Evolutionary conservation across 2,113 vertebrate species (phyloP).

Genomic region (Datnioides undecimradiatus): DNA sequence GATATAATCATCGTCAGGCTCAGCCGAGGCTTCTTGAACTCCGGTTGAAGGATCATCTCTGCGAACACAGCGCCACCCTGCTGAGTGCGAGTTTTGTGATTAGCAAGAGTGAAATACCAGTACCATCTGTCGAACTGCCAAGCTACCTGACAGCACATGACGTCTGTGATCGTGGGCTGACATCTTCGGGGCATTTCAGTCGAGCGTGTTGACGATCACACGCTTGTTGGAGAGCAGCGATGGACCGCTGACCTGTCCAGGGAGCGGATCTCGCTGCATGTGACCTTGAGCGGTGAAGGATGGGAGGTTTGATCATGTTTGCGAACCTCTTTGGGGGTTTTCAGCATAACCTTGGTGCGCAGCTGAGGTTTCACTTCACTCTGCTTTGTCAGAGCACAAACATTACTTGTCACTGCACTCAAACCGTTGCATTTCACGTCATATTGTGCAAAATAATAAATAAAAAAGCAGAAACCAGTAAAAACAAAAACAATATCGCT

Average conservation of each 20-base stretch:
- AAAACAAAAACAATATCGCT: no score
- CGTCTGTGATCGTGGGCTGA: conserved; percentile 16
- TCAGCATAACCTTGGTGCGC: neutral
- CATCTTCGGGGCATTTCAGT: conserved; percentile 15
- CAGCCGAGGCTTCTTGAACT: conserved; percentile 43
- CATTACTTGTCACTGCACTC: neutral
- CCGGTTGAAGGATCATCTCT: conserved; percentile 43
- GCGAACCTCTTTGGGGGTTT: neutral
- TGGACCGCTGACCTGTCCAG: neutral
- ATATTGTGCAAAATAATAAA: neutral
- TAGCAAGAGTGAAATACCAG: conserved; percentile 65
- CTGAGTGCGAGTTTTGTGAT: conserved; percentile 68
- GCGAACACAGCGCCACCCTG: conserved; percentile 50
- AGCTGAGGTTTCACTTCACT: neutral
- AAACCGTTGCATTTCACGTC: neutral
- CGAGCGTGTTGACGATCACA: neutral
- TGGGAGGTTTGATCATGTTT: neutral
- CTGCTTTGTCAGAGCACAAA: neutral
- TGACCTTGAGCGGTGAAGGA: conserved; percentile 19
- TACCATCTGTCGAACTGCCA: conserved; percentile 63
- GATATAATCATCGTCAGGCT: conserved; percentile 21
- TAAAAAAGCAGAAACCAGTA: neutral
- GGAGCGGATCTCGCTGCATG: neutral
- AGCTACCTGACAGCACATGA: conserved; percentile 63
- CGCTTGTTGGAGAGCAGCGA: neutral